Conservation (phyloP, 2,888 invertebrate genomes). For the Leptothorax acervorum region DNA sequence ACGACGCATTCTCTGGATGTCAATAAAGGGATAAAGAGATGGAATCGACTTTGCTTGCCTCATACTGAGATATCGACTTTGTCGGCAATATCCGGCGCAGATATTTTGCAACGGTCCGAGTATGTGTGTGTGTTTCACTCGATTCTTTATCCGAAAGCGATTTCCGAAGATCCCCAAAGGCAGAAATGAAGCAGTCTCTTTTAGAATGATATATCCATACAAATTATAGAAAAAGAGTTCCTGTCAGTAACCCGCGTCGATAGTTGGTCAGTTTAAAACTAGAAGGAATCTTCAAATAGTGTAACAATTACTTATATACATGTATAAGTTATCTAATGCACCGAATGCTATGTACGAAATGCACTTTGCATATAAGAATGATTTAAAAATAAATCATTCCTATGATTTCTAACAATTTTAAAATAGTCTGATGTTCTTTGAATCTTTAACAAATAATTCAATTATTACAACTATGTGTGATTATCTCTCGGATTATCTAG, state of each 20-base stretch:
- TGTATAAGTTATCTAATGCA: not conserved
- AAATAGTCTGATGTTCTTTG: not conserved
- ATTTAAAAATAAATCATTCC: not conserved
- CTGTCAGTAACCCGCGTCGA: no score
- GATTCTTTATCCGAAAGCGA: slow-evolving; percentile 47
- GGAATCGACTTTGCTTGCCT: slow-evolving; percentile 45
- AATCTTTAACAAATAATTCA: not conserved
- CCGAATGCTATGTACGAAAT: not conserved
- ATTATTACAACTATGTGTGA: not conserved
- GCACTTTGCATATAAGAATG: not conserved
- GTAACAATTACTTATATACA: not conserved
- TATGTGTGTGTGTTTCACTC: slow-evolving; percentile 36
- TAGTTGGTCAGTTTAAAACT: not conserved
- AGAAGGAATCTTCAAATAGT: not conserved
- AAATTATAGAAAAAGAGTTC: not conserved
- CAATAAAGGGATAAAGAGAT: slow-evolving; percentile 69
- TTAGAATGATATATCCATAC: slow-evolving; percentile 16
- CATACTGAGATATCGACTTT: slow-evolving; percentile 53
- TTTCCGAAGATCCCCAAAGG: slow-evolving; percentile 38
- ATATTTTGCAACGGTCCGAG: slow-evolving; percentile 61
- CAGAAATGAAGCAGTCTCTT: slow-evolving; percentile 10
- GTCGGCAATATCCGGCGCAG: slow-evolving; percentile 62
- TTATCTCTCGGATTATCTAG: not conserved
- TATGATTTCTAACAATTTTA: not conserved
- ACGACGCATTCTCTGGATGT: slow-evolving; percentile 60